Conservation (phyloP, 2,888 invertebrate genomes). For the Mayetiola destructor region DNA sequence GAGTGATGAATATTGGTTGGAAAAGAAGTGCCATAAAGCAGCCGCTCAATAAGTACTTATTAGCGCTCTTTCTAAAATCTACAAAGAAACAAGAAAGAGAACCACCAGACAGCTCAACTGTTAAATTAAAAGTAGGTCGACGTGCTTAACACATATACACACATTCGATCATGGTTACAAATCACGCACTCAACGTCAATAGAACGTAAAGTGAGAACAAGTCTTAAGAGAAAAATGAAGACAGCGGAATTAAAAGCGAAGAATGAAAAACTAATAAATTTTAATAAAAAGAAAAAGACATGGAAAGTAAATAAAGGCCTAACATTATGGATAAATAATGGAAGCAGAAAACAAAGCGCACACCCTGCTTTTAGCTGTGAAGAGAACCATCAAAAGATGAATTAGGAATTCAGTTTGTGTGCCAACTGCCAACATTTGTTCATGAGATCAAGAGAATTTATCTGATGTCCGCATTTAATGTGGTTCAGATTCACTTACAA, state of each 20-base stretch:
- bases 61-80: too few relatives aligned
- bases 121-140: conserved; percentile 6
- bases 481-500: too few relatives aligned
- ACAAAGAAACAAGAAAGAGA: conserved; percentile 3
- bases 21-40: too few relatives aligned
- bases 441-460: background rate
- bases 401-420: conserved; percentile 1
- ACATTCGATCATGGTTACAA: conserved; percentile 12
- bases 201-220: conserved; percentile 13
- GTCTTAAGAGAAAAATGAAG: conserved; percentile 3
- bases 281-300: background rate
- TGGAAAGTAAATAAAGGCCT: background rate
- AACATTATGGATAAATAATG: too few relatives aligned
- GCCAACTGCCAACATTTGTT: background rate
- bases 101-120: conserved; percentile 9
- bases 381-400: too few relatives aligned
- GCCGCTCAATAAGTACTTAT: too few relatives aligned
- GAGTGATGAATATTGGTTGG: too few relatives aligned
- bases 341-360: background rate
- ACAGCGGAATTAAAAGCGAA: background rate
- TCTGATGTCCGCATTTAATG: conserved; percentile 8
- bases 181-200: conserved; percentile 12
- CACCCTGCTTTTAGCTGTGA: too few relatives aligned
- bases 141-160: conserved; percentile 13
- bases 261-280: background rate